Evolutionary conservation across 1,140 invertebrate species (phyloP), one percentile per base, ranked within the genome.

Genomic region (Oedothorax gibbosus): DNA sequence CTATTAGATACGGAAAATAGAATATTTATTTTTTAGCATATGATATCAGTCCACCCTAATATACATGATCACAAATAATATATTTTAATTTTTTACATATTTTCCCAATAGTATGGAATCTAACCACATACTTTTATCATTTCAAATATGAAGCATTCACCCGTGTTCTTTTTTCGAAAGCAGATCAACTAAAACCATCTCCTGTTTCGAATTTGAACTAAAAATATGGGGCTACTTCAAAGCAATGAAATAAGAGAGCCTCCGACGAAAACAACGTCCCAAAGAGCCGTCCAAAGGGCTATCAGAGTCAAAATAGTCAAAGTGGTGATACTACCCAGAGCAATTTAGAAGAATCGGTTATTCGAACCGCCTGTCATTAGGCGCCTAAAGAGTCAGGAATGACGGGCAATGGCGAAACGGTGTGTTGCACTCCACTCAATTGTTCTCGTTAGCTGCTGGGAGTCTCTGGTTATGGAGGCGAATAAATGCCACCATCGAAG

Each of bases 261-360:
- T 35, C 5, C 35, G 11, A n/a, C 50, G 69, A 51, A 71, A 71
- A 71, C 51, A 71, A 35, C 35, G 35, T 71, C 69, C 51, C 68
- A 71, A 71, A 53, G 69, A 71, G n/a, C n/a, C 68, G 49, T 68
- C 65, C 6, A 21, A n/a, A n/a, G 35, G 14, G 21, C 51, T 50
- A n/a, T 51, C 15, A 53, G 50, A 71, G 69, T 53, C 69, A 71
- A n/a, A 53, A 49, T 53, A 18, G 8, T 15, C 50, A 51, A 51
- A 54, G 15, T 53, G 54, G 69, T 53, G 51, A 71, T 51, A 49
- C 69, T 51, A 71, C 54, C 54, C 69, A 51, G 69, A 6, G 69
- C 69, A 71, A 71, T 71, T 71, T 71, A 71, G 69, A 71, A 71
- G 69, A 71, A 71, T 71, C 54, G 69, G 69, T 15, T 53, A 71